Percentiles rank a stretch among this genome's conserved stretches.
Conservation (phyloP, 53 echinoderm and acorn worm genomes). For the Henricia sp. region DNA sequence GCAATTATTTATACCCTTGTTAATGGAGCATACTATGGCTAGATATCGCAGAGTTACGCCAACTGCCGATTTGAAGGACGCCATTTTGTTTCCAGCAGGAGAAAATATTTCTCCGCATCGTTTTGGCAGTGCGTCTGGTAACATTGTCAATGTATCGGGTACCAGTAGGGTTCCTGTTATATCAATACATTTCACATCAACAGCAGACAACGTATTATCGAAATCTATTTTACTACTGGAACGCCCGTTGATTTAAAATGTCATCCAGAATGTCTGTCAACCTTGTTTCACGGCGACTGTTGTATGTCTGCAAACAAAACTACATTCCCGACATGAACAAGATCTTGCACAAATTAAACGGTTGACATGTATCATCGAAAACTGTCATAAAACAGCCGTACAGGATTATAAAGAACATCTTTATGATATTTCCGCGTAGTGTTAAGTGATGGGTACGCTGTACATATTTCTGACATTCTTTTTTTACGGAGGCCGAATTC, state of each 20-base stretch:
- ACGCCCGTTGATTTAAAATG: background rate
- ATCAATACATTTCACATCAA: no score
- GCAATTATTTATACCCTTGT: no score
- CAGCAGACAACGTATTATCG: background rate
- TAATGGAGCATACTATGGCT: no score
- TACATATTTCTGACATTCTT: constrained; percentile 39
- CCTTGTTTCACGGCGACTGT: background rate
- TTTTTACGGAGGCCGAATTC: background rate
- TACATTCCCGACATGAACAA: no score
- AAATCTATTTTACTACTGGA: background rate
- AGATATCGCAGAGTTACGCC: no score
- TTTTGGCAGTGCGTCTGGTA: background rate
- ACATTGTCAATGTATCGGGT: background rate
- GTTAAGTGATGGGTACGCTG: background rate
- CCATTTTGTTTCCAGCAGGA: no score
- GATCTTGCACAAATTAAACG: no score
- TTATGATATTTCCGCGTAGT: constrained; percentile 11
- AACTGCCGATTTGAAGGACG: no score
- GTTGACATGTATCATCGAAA: no score
- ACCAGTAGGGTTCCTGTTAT: background rate
- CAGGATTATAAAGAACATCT: constrained; percentile 3
- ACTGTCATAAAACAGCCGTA: constrained; percentile 29
- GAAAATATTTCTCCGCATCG: no score
- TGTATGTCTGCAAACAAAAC: background rate
- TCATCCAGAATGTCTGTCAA: background rate